A percentile compares a stretch with the other conserved stretches of the same genome.
phyloP scores from a whole-genome alignment of 37 sponge, comb jelly and placozoan genomes.

The Hormiphora californensis region DNA sequence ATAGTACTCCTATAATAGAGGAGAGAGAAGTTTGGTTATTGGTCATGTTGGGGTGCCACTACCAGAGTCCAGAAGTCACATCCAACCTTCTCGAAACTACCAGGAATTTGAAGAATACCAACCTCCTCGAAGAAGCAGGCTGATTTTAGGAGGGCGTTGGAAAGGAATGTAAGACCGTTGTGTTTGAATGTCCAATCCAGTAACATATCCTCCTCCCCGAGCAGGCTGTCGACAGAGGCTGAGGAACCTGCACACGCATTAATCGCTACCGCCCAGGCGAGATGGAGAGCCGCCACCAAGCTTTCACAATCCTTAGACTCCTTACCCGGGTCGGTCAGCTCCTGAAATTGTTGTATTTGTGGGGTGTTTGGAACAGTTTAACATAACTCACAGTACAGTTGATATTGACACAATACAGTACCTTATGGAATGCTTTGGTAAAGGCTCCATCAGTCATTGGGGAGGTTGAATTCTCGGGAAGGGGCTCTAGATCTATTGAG shows the following conservation, averaged over 20 bases:
- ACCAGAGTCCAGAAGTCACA: background rate
- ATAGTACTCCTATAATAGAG: conserved; percentile 64
- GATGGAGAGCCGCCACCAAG: conserved; percentile 5
- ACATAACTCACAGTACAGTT: too few relatives aligned
- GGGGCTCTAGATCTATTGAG: conserved; percentile 71
- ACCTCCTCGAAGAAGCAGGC: conserved; percentile 1
- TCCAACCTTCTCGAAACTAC: too few relatives aligned
- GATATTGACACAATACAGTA: too few relatives aligned
- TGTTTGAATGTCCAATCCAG: conserved; percentile 40
- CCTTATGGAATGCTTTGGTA: conserved; percentile 1
- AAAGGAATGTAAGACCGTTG: background rate
- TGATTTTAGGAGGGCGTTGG: background rate
- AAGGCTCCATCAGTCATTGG: conserved; percentile 8
- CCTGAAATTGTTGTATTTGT: background rate
- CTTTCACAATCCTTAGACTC: background rate
- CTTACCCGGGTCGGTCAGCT: background rate
- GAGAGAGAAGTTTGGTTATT: background rate
- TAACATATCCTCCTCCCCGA: conserved; percentile 22
- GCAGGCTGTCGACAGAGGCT: background rate
- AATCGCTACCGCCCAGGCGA: background rate
- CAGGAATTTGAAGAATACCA: too few relatives aligned
- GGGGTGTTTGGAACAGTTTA: background rate
- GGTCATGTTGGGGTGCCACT: background rate
- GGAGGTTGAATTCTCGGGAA: background rate
- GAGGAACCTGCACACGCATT: background rate